A percentile compares a stretch with the other conserved stretches of the same genome.
phyloP scores from a whole-genome alignment of 2,797 vertebrate genomes.

The Poeciliopsis infans region DNA sequence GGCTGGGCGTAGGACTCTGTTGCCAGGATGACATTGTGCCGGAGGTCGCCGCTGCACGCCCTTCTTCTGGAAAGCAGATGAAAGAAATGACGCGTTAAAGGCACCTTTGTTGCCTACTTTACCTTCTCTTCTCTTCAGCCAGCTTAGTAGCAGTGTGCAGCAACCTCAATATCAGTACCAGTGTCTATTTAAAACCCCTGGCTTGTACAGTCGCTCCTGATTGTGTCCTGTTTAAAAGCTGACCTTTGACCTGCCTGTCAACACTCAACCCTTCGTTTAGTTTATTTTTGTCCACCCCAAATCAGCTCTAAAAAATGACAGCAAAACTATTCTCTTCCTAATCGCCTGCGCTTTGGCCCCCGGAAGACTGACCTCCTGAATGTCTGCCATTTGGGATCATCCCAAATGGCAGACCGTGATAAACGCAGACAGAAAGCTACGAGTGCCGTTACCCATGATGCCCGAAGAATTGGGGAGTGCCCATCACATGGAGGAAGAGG shows the following conservation, averaged over 20 bases:
- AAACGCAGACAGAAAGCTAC: conserved; percentile 47
- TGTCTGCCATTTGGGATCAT: conserved; percentile 27
- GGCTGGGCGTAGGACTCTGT: conserved; percentile 87
- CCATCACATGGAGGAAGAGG: conserved; percentile 77
- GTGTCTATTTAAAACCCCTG: background rate
- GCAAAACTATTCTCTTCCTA: background rate
- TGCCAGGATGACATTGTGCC: conserved; percentile 49
- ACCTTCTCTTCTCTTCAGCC: background rate
- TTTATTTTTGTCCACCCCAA: conserved; percentile 53
- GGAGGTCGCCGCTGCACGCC: conserved; percentile 74
- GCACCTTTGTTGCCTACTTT: background rate
- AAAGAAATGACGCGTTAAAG: background rate
- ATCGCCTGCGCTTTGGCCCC: conserved; percentile 6
- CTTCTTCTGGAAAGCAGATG: conserved; percentile 80
- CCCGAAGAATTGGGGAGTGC: conserved; percentile 67
- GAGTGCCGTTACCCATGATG: conserved; percentile 77
- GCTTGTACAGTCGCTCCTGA: conserved; percentile 36
- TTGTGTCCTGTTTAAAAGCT: conserved; percentile 39
- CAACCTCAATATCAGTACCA: background rate
- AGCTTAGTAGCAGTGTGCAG: background rate
- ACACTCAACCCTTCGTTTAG: conserved; percentile 42
- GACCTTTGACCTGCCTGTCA: conserved; percentile 48
- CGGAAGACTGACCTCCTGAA: conserved; percentile 16
- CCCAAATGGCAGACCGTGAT: conserved; percentile 41
- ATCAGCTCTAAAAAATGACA: conserved; percentile 32